These are phyloP conservation scores for Cepaea hortensis DNA, from an alignment of 2,888 invertebrate genomes.

Conservation along the genomic window DNA sequence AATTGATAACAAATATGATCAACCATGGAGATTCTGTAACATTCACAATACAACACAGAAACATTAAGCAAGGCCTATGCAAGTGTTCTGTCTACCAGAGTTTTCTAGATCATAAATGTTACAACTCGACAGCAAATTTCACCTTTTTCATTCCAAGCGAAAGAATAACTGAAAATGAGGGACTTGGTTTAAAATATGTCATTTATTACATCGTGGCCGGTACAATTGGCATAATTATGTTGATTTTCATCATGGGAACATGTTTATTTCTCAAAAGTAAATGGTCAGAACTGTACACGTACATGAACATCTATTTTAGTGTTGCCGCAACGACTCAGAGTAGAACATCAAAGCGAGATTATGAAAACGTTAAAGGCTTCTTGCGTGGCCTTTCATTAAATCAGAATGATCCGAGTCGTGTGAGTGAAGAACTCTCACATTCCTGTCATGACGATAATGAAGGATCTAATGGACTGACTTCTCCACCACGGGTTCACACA, in stretches of 20 bases:
- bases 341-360: background rate
- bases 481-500: background rate
- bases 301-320: background rate
- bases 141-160: background rate
- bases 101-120: background rate
- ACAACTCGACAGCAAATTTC: background rate
- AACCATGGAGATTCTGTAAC: background rate
- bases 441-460: background rate
- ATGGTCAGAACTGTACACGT: background rate
- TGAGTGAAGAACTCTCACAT: background rate
- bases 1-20: background rate
- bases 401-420: background rate
- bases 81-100: background rate
- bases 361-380: background rate
- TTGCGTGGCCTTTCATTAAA: background rate
- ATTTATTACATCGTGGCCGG: constrained; percentile 8
- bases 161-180: background rate
- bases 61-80: background rate
- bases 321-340: no score
- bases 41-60: background rate
- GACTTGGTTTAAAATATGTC: background rate
- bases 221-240: background rate
- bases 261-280: background rate
- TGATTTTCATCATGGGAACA: background rate
- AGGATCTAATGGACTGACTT: background rate